Evolutionary conservation across 2,888 invertebrate species (phyloP).

Genomic region (Drosophila emarginata): DNA sequence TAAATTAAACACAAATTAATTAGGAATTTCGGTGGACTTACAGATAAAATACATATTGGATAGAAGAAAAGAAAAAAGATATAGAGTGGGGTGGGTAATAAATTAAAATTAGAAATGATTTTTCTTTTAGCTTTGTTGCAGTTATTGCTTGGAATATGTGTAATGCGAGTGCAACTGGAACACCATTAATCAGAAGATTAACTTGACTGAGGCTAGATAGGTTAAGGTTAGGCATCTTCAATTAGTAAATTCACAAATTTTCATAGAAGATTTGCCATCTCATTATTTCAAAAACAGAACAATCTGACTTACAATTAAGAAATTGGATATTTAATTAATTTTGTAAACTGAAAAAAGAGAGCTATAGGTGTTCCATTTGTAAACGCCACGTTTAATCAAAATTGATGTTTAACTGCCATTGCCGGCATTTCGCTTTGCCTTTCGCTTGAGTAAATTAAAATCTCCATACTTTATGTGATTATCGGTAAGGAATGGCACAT

Average conservation of each 20-base stretch:
- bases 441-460: constrained; percentile 86
- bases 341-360: not conserved
- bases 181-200: not conserved
- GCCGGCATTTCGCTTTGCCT: constrained; percentile 63
- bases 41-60: constrained; percentile 11
- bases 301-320: not conserved
- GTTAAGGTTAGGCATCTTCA: no score
- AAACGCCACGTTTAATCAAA: not conserved
- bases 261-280: constrained; percentile 1
- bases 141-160: not conserved
- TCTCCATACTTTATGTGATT: constrained; percentile 87
- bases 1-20: constrained; percentile 21
- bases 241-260: not conserved
- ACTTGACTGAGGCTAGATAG: not conserved
- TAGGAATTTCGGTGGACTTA: constrained; percentile 27
- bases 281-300: not conserved
- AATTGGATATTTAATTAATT: not conserved
- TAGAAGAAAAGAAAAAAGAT: not conserved
- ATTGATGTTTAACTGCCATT: constrained; percentile 53
- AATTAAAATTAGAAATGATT: constrained; percentile 9
- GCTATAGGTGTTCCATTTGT: not conserved
- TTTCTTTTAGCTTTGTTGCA: not conserved
- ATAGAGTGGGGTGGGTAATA: not conserved
- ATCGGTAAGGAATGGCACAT: constrained; percentile 90
- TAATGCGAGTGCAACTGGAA: not conserved